Evolutionary conservation across 2,797 vertebrate genomes (phyloP).

Genomic region (Spheniscus humboldti): DNA sequence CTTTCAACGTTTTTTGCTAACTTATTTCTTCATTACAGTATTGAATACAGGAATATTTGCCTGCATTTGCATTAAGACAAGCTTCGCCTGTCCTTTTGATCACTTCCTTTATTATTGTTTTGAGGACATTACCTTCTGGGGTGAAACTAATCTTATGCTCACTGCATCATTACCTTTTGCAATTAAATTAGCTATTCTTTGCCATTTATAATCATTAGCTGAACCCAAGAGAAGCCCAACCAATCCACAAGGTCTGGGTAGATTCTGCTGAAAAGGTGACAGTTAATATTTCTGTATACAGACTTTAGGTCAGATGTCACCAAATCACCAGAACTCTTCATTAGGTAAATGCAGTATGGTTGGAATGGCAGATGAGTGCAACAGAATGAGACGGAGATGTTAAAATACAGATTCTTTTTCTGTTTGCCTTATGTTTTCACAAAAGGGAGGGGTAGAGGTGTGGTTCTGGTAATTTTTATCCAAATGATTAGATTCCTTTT

Average conservation of each 20-base stretch:
- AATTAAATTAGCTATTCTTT: conserved; percentile 65
- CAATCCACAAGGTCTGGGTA: not conserved
- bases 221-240: conserved; percentile 4
- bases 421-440: not conserved
- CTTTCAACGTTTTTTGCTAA: not conserved
- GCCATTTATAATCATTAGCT: conserved; percentile 67
- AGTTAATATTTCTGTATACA: not conserved
- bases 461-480: not conserved
- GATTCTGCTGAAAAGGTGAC: not conserved
- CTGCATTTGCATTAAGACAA: conserved; percentile 3
- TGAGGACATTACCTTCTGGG: conserved; percentile 51
- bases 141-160: conserved; percentile 60
- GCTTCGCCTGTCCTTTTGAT: not conserved
- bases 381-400: not conserved
- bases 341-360: not conserved
- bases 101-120: conserved; percentile 29
- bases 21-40: not conserved
- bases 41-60: not conserved
- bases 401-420: not conserved
- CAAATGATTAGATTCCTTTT: not conserved
- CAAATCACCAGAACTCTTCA: not conserved
- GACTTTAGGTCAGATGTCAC: not conserved
- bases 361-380: not conserved
- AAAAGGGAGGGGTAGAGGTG: not conserved
- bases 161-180: conserved; percentile 67